A percentile compares a stretch with the other conserved stretches of the same genome.
Conservation (phyloP, 2,113 vertebrate genomes). For the Falcunculus frontatus region DNA sequence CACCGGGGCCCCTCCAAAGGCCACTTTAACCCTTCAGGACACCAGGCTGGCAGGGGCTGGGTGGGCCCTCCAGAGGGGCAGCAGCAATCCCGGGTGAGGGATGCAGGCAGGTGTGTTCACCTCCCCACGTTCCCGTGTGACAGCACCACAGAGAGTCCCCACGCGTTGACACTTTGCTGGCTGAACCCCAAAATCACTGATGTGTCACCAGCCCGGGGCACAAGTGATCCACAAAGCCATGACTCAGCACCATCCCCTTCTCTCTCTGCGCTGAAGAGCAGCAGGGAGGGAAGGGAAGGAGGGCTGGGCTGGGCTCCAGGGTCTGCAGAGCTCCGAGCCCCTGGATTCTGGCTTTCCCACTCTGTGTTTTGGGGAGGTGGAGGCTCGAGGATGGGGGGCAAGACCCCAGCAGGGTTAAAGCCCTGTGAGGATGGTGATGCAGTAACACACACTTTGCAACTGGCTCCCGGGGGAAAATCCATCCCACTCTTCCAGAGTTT, state of each 20-base stretch:
- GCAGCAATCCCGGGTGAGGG: background rate
- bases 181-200: background rate
- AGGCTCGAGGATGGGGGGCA: background rate
- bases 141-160: background rate
- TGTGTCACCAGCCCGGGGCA: background rate
- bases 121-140: rapidly evolving
- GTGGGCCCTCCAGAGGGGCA: rapidly evolving
- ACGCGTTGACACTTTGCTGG: rapidly evolving
- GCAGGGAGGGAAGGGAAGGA: background rate
- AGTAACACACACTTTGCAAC: background rate
- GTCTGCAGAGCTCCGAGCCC: background rate
- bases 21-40: background rate
- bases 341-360: background rate
- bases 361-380: background rate
- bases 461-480: background rate
- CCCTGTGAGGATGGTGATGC: rapidly evolving
- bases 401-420: background rate
- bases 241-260: background rate
- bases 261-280: background rate
- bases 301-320: background rate
- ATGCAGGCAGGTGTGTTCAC: background rate
- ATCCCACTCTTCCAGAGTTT: background rate
- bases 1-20: background rate
- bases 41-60: rapidly evolving
- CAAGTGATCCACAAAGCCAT: background rate